These are phyloP conservation scores for Nebria brevicollis DNA, from an alignment of 2,888 invertebrate species.

Conservation along the genomic window DNA sequence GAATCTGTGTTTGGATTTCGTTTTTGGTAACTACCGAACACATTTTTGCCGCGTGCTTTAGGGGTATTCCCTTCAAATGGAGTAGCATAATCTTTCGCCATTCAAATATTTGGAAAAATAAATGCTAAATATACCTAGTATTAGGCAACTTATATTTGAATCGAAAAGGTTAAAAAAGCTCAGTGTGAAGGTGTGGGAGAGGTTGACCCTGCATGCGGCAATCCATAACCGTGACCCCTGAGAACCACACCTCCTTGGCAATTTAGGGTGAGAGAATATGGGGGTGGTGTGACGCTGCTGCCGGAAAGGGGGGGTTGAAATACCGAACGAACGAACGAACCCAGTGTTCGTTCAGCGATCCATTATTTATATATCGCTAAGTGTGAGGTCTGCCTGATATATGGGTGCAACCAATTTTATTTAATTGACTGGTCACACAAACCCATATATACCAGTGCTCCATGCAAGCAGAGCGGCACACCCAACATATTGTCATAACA, in stretches of 20 bases:
- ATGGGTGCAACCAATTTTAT: slow-evolving; percentile 60
- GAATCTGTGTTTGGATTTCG: neutral
- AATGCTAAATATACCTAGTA: neutral
- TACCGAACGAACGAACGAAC: neutral
- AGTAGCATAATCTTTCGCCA: no score
- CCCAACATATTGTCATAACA: neutral
- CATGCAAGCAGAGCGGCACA: slow-evolving; percentile 3
- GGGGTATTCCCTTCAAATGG: no score
- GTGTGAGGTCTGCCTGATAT: slow-evolving; percentile 59
- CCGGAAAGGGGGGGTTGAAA: neutral
- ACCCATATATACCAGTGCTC: neutral
- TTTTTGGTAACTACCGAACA: neutral
- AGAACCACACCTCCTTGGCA: neutral
- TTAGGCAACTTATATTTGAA: no score
- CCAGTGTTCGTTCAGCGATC: slow-evolving; percentile 48
- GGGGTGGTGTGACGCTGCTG: neutral
- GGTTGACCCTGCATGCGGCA: neutral
- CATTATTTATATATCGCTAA: slow-evolving; percentile 58
- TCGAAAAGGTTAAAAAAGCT: neutral
- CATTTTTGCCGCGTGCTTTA: no score
- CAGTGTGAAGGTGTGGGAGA: neutral
- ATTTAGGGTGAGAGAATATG: neutral
- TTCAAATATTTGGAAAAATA: no score
- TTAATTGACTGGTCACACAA: slow-evolving; percentile 56
- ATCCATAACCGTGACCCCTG: neutral